phyloP scores from a whole-genome alignment of 2,888 invertebrate genomes.

The Tortricodes alternella region DNA sequence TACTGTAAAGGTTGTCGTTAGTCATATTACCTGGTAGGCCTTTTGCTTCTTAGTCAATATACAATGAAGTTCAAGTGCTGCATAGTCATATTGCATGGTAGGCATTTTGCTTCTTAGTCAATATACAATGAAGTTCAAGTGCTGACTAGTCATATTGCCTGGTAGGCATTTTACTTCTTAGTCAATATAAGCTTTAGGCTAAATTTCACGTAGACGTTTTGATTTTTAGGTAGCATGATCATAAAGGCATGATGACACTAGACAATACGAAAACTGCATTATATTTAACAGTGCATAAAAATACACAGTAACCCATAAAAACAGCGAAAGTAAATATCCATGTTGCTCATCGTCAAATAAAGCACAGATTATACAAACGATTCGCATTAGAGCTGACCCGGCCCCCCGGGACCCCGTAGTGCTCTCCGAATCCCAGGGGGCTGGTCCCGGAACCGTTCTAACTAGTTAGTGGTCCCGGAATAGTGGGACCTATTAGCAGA shows the following conservation, averaged over 20 bases:
- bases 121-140: no score
- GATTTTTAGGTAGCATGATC: no score
- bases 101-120: no score
- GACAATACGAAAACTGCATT: not conserved
- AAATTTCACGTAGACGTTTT: no score
- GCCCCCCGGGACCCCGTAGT: slow-evolving; percentile 11
- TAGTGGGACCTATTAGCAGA: slow-evolving; percentile 30
- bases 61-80: no score
- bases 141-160: no score
- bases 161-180: no score
- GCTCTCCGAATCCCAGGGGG: slow-evolving; percentile 16
- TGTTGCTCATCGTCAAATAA: slow-evolving; percentile 14
- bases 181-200: no score
- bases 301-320: not conserved
- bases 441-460: slow-evolving; percentile 17
- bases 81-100: no score
- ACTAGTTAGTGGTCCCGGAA: slow-evolving; percentile 28
- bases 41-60: no score
- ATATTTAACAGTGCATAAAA: not conserved
- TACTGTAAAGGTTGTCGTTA: no score
- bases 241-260: not conserved
- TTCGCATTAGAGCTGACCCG: slow-evolving; percentile 22
- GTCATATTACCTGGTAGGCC: no score
- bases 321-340: slow-evolving; percentile 9
- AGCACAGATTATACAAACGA: slow-evolving; percentile 11